Base-by-base conservation (phyloP, 1,140 invertebrate genomes). In the Cotesia typhae region DNA sequence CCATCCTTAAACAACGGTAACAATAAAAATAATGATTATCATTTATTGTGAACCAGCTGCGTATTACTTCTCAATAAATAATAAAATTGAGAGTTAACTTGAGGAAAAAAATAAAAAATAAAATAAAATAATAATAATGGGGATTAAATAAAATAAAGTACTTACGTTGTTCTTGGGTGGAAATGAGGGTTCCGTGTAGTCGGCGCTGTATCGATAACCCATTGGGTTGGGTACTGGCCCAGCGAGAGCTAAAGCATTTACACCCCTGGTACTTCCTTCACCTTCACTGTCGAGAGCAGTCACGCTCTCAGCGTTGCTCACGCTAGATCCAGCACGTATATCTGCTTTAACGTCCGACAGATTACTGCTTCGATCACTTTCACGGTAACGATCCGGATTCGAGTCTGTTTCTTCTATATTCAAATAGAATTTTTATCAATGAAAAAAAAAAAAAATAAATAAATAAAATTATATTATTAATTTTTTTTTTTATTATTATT, bases 271-370 rank as follows among this genome's bases (percentile, higher is more conserved):
- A 80, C 87, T 83, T 78, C 88, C 80, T 83, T 88, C 84, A 72
- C 87, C 81, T 80, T 89, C 82, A 82, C 88, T 86, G 83, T 87
- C 84, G 75, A 88, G 78, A 76, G 85, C 91, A 88, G 86, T 91
- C 76, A 89, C 89, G 82, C 89, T 90, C 77, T 90, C 89, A 68
- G 91, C 90, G 78, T 92, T 92, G 76, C 91, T 92, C 74, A 93
- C 89, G 69, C 92, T 96, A 67, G 92, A 94, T 72, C 94, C 94
- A 53, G 95, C 93, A 74, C 95, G 88, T 68, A 96, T 89, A 84
- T 97, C 95, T 60, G 94, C 89, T 86, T 97, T 97, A 80, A 96
- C 87, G 85, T 96, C 95, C 74, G 94, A 96, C 77, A 96, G 92
- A 82, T 96, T 95, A 63, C 95, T 96, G 79, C 93, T 95, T 74